A percentile compares a stretch with the other conserved stretches of the same genome.
Conservation (phyloP, 92 coral and sea anemone species). For the Epizoanthus stellaris region DNA sequence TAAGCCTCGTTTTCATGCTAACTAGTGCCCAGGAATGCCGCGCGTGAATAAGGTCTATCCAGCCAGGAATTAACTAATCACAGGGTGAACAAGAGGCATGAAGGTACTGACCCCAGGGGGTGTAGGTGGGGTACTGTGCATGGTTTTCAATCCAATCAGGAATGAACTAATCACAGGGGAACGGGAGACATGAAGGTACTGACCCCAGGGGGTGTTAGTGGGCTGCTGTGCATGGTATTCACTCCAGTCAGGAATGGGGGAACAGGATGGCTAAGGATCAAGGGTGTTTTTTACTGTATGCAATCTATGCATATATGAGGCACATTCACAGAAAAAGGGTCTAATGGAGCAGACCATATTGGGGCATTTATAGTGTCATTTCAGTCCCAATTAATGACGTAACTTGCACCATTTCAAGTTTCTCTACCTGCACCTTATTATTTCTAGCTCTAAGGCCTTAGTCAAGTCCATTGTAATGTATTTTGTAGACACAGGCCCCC, state of each 20-base stretch:
- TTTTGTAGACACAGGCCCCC: too few species aligned
- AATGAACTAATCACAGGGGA: constrained; percentile 97
- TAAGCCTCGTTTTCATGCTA: too few species aligned
- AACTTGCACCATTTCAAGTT: too few species aligned
- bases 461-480: too few species aligned
- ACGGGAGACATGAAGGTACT: constrained; percentile 95
- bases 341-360: too few species aligned
- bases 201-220: neutral
- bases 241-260: neutral
- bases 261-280: neutral
- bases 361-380: too few species aligned
- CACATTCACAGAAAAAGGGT: too few species aligned
- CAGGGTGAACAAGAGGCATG: constrained; percentile 98
- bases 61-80: constrained; percentile 83
- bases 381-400: too few species aligned
- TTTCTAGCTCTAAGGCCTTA: too few species aligned
- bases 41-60: constrained; percentile 16
- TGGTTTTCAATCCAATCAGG: constrained; percentile 88
- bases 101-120: constrained; percentile 57
- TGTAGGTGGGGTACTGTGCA: constrained; percentile 64
- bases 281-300: neutral
- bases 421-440: too few species aligned
- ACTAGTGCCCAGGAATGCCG: too few species aligned
- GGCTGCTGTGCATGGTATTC: neutral
- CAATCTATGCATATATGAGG: too few species aligned